Base-by-base conservation (phyloP, 2,888 invertebrate species). In the Chesias legatella region DNA sequence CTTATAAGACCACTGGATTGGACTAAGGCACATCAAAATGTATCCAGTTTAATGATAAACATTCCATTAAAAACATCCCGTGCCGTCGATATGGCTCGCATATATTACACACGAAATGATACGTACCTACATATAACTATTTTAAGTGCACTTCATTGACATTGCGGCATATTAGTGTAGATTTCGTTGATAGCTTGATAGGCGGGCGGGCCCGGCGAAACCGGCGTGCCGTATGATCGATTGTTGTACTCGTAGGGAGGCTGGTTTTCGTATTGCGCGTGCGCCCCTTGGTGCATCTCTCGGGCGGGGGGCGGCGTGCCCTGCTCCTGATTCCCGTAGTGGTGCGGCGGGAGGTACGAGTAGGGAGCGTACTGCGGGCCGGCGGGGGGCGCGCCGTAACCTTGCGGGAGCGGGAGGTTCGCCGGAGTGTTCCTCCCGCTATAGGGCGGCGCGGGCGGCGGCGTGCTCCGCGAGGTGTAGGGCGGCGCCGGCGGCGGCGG, bases 401-500 rank as follows among this genome's bases (percentile, higher is more conserved):
- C 6, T 29, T 44, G 44, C 8, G 39, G 44, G 6, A 38, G 32
- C 4, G 38, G 35, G 11, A 40, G 33, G 4, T 21, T 32, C 1
- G 36, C 40, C 5, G 45, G 36, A 13, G 33, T 40, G 22, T 10
- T 35, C 6, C 32, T 10, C 3, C 35, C 40, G 25, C 35, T 43
- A 34, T 52, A 52, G 1, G 52, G 49, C 28, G 47, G 48, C 35
- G 53, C 49, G 27, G 86, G 82, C 48, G 84, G 86, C 33, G 84
- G 84, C 3, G 82, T 81, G 34, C 79, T 81, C 40, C 81, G 71
- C 20, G 82, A 73, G 54, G 68, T 65, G 65, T 82, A 82, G 0
- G 83, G 81, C 1, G 81, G 81, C 53, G 82, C 82, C 28, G 82
- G 83, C 29, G 81, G 80, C 42, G 83, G 82, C 34, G 83, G 83